Evolutionary conservation across 2,888 invertebrate species (phyloP).

Genomic region (Cantharis rustica): DNA sequence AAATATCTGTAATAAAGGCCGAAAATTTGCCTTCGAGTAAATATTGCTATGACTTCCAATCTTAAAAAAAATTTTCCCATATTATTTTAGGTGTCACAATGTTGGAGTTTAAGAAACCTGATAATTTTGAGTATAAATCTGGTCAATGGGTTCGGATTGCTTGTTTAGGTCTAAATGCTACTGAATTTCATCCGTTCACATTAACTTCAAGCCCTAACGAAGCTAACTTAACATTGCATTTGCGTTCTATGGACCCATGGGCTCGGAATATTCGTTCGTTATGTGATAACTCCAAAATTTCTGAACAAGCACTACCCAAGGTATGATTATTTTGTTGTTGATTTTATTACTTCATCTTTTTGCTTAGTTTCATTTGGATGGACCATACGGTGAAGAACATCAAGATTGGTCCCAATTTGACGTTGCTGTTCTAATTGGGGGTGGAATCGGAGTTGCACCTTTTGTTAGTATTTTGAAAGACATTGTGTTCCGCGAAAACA

Average conservation of each 20-base stretch:
- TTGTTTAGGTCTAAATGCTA: slow-evolving; percentile 58
- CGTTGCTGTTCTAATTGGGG: slow-evolving; percentile 64
- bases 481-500: slow-evolving; percentile 56
- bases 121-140: slow-evolving; percentile 64
- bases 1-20: slow-evolving; percentile 62
- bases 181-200: slow-evolving; percentile 68
- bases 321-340: slow-evolving; percentile 38
- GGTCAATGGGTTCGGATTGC: slow-evolving; percentile 69
- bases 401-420: slow-evolving; percentile 68
- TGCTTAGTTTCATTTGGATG: slow-evolving; percentile 59
- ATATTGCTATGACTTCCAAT: background rate
- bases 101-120: slow-evolving; percentile 63
- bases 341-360: background rate
- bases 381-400: slow-evolving; percentile 68
- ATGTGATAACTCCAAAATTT: slow-evolving; percentile 45
- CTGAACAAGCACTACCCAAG: slow-evolving; percentile 44
- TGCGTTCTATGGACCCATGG: slow-evolving; percentile 67
- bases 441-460: slow-evolving; percentile 69
- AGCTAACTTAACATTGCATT: slow-evolving; percentile 60
- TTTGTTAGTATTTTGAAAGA: slow-evolving; percentile 69
- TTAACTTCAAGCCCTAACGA: slow-evolving; percentile 68
- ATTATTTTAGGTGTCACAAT: slow-evolving; percentile 61
- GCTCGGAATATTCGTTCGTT: slow-evolving; percentile 59
- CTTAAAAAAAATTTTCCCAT: background rate
- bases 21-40: slow-evolving; percentile 64